phyloP scores from a whole-genome alignment of 2,888 invertebrate genomes.

The Drosophila barbarae region DNA sequence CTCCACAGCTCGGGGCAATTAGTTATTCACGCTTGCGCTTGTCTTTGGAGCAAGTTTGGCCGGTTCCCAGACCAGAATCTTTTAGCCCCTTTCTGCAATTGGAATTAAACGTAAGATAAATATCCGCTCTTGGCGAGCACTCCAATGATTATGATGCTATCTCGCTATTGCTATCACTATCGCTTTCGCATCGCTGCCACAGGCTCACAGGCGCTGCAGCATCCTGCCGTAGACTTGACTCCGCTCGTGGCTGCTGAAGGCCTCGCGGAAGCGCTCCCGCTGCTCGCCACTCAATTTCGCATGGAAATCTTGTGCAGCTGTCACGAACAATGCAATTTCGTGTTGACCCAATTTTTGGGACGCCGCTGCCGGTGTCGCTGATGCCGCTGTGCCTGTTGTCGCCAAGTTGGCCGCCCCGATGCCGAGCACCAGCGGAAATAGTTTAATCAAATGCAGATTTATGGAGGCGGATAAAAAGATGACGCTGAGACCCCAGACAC shows the following conservation, averaged over 20 bases:
- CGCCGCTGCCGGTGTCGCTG: conserved; percentile 2
- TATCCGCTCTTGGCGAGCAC: conserved; percentile 21
- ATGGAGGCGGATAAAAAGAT: conserved; percentile 80
- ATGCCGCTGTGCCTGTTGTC: conserved; percentile 22
- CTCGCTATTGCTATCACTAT: conserved; percentile 14
- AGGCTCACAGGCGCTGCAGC: conserved; percentile 72
- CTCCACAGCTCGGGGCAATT: conserved; percentile 63
- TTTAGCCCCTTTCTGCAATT: conserved; percentile 27
- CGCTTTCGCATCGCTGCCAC: not conserved
- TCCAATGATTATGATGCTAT: conserved; percentile 19
- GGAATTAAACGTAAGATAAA: conserved; percentile 55
- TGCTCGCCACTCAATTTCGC: conserved; percentile 78
- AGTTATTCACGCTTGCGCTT: conserved; percentile 76
- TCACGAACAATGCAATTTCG: conserved; percentile 79
- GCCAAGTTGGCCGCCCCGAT: conserved; percentile 52
- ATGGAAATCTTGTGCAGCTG: conserved; percentile 80
- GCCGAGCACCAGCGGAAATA: conserved; percentile 79
- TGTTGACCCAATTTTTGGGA: conserved; percentile 77
- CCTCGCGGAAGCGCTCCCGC: conserved; percentile 78
- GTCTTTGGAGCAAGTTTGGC: conserved; percentile 42
- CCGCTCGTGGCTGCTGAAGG: conserved; percentile 76
- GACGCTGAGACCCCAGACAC: conserved; percentile 80
- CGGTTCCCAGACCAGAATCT: conserved; percentile 21
- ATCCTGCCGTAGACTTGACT: conserved; percentile 75
- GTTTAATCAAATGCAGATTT: conserved; percentile 80